These are phyloP conservation scores for Drosophila merina DNA, from an alignment of 2,888 invertebrate species.

Conservation along the genomic window DNA sequence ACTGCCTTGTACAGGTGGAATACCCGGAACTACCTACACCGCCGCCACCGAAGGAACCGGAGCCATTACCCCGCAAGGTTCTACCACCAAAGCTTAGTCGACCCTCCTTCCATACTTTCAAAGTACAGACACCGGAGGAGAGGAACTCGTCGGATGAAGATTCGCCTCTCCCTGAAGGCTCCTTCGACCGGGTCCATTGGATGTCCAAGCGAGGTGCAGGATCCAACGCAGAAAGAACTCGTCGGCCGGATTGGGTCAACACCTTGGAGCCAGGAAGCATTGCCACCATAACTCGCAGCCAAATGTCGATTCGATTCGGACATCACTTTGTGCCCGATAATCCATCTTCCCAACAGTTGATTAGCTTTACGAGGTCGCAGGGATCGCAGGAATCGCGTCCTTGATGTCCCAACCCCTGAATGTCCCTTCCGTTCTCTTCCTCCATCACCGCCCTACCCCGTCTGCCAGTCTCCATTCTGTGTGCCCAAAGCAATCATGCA, in stretches of 20 bases:
- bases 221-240: neutral
- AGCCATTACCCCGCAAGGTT: neutral
- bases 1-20: neutral
- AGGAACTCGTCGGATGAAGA: neutral
- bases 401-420: neutral
- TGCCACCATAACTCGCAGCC: neutral
- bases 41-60: neutral
- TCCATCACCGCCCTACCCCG: conserved; percentile 3
- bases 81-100: too few relatives aligned
- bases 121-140: neutral
- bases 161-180: neutral
- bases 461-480: conserved; percentile 17
- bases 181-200: conserved; percentile 8
- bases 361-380: neutral
- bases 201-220: neutral
- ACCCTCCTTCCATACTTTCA: too few relatives aligned
- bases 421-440: neutral
- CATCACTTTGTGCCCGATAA: neutral
- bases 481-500: conserved; percentile 74
- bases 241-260: conserved; percentile 5
- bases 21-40: neutral
- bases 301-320: neutral
- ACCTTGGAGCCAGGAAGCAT: neutral
- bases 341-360: neutral
- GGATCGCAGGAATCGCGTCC: neutral